These are phyloP conservation scores for Ovis canadensis DNA, from an alignment of 2,113 vertebrate genomes.

Conservation along the genomic window DNA sequence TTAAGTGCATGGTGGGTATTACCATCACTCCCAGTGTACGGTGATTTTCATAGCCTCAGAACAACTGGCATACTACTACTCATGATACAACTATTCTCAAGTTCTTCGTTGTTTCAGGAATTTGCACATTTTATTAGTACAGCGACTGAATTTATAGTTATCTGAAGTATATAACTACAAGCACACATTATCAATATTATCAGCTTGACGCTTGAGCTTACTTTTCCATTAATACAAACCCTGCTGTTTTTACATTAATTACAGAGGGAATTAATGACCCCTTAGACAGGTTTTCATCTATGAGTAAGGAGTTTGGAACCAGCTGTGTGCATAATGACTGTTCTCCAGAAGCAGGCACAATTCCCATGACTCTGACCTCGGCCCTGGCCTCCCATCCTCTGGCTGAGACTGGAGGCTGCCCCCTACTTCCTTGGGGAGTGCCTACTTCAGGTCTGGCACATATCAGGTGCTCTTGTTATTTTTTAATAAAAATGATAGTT, in stretches of 20 bases:
- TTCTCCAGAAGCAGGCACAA: background rate
- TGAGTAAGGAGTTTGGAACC: slow-evolving; percentile 59
- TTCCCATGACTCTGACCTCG: background rate
- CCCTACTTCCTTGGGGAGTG: background rate
- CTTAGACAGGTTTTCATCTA: slow-evolving; percentile 69
- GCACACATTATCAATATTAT: slow-evolving; percentile 68
- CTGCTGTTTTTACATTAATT: slow-evolving; percentile 69
- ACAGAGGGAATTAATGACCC: slow-evolving; percentile 66
- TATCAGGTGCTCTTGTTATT: slow-evolving; percentile 30
- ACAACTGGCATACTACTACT: slow-evolving; percentile 22
- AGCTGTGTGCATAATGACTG: slow-evolving; percentile 52
- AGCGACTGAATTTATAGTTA: slow-evolving; percentile 59
- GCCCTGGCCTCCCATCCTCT: background rate
- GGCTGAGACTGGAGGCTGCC: background rate
- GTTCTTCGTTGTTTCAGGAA: slow-evolving; percentile 14
- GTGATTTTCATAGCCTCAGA: slow-evolving; percentile 34
- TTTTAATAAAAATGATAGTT: slow-evolving; percentile 11
- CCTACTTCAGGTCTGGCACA: background rate
- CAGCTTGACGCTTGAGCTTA: slow-evolving; percentile 55
- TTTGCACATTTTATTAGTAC: slow-evolving; percentile 55
- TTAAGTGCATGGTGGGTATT: slow-evolving; percentile 7
- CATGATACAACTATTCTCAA: slow-evolving; percentile 4
- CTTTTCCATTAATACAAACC: slow-evolving; percentile 65
- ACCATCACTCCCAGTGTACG: background rate
- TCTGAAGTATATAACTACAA: slow-evolving; percentile 59